These are phyloP conservation scores for Dasyornis broadbenti DNA, from an alignment of 2,113 vertebrate species.

Conservation along the genomic window DNA sequence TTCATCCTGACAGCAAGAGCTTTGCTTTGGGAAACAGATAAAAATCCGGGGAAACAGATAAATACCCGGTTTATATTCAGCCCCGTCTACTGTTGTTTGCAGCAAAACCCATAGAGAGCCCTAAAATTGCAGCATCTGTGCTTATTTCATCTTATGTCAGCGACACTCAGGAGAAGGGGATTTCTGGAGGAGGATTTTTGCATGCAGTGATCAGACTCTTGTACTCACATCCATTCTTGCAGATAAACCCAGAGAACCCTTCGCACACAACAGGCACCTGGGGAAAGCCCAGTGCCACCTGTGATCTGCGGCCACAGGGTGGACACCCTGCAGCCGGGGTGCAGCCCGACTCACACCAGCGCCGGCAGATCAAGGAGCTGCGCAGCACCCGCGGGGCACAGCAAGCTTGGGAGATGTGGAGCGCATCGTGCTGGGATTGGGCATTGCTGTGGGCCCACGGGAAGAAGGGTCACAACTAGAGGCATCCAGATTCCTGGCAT, in stretches of 20 bases:
- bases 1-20: not conserved
- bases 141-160: not conserved
- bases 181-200: not conserved
- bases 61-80: not conserved
- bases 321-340: not conserved
- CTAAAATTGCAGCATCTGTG: not conserved
- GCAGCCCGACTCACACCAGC: accelerated
- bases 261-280: not conserved
- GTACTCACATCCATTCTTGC: not conserved
- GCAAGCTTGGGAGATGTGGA: not conserved
- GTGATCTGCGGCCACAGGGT: accelerated
- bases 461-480: not conserved
- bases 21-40: not conserved
- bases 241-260: not conserved
- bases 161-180: not conserved
- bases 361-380: not conserved
- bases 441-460: too few relatives aligned
- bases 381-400: not conserved
- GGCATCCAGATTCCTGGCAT: not conserved
- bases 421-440: accelerated
- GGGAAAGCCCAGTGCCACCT: not conserved
- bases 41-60: not conserved
- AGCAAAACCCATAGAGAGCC: not conserved
- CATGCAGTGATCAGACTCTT: not conserved
- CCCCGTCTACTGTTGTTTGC: not conserved